Evolutionary conservation across 2,888 invertebrate genomes (phyloP), one percentile per base, ranked within the genome.

Genomic region (Acholoe squamosa): DNA sequence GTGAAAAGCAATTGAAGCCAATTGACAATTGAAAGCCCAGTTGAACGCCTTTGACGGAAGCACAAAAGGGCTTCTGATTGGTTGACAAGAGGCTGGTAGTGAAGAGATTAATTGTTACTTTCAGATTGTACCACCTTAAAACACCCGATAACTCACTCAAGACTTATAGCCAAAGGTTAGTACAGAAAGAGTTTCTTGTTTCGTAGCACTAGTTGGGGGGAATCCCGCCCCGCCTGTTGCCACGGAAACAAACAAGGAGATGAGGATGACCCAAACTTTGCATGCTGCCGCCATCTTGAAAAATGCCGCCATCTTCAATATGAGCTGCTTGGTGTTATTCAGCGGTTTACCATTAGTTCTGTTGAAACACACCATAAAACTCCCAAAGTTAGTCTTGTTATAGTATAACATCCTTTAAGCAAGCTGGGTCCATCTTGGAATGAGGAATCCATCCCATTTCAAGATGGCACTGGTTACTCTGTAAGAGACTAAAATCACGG

Each of bases 101-200:
- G 80, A 80, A 80, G 80, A 33, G 22, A 33, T 1, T 43, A 80
- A 80, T 80, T 80, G 80, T 80, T 80, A 34, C 33, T 80, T 80
- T 80, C 80, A 80, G 80, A 80, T 80, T 80, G 80, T 80, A 80
- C 80, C 80, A 80, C 80, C 80, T 80, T n/a, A 80, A 80, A 80
- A 43, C 80, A 80, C 80, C 80, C 1, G 80, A 80, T 80, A 80
- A 80, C 80, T 34, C 80, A 80, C 80, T 80, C 80, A 80, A 80
- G 80, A 80, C 80, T 16, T 80, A 80, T 80, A 80, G 80, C 80
- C 80, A 80, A 80, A 80, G 80, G 80, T 80, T 43, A 80, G 80
- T 80, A 80, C 33, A 43, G 12, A 43, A 34, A 34, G 80, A 80
- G 80, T 80, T 80, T 80, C 80, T 80, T 80, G 80, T 34, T 43